These are phyloP conservation scores for Melanaphis sacchari DNA, from an alignment of 1,140 invertebrate species.

Conservation along the genomic window DNA sequence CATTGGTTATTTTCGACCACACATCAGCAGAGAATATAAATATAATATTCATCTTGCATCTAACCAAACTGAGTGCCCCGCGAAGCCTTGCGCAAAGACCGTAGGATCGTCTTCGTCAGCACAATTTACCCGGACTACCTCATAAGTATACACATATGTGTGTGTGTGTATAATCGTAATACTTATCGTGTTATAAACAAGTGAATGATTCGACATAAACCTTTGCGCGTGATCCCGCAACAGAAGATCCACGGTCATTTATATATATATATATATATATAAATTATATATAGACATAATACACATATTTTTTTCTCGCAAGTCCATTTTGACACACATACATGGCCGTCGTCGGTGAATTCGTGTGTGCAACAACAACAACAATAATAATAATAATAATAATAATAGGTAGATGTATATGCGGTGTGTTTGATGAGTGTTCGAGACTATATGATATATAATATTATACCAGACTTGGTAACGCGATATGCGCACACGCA, in stretches of 20 bases:
- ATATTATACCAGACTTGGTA: background rate
- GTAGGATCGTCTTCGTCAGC: background rate
- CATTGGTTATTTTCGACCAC: background rate
- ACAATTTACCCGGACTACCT: background rate
- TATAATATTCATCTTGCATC: too few species aligned
- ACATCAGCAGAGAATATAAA: background rate
- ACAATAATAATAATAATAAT: background rate
- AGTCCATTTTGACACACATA: background rate
- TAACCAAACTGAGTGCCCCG: too few species aligned
- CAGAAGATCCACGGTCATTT: background rate
- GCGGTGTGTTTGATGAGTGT: background rate
- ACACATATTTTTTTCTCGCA: background rate
- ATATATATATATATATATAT: too few species aligned
- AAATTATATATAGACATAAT: background rate
- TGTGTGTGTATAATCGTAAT: background rate
- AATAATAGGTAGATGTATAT: too few species aligned
- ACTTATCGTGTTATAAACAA: background rate
- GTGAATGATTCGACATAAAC: constrained; percentile 21
- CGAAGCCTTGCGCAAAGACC: background rate
- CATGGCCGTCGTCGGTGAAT: too few species aligned
- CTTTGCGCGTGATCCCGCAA: background rate
- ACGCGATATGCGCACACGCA: background rate
- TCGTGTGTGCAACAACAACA: too few species aligned
- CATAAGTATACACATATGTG: too few species aligned
- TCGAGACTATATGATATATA: background rate